Evolutionary conservation across 2,797 vertebrate species (phyloP).

Genomic region (Centropyge bicolor): DNA sequence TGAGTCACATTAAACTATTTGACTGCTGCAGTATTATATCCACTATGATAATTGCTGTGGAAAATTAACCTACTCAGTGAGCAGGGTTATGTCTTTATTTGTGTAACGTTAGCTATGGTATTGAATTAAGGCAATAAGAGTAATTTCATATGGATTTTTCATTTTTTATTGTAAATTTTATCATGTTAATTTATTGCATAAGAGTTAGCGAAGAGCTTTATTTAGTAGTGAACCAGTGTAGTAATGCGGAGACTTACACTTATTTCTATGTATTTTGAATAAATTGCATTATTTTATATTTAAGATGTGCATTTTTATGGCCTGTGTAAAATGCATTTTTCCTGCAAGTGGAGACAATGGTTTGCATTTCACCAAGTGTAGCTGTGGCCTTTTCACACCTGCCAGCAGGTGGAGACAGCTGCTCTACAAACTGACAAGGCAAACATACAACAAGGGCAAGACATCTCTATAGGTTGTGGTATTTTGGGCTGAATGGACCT

Average conservation of each 20-base stretch:
- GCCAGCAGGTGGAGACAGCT: slow-evolving; percentile 64
- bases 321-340: slow-evolving; percentile 1
- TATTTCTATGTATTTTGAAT: background rate
- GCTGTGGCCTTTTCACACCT: background rate
- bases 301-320: background rate
- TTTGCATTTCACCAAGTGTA: background rate
- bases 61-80: too few species aligned
- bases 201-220: background rate
- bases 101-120: background rate
- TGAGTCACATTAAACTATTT: background rate
- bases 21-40: background rate
- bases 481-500: slow-evolving; percentile 64
- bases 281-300: background rate
- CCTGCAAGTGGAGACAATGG: background rate
- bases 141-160: background rate
- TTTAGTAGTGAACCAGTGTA: background rate
- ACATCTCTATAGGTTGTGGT: slow-evolving; percentile 57
- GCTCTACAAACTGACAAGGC: slow-evolving; percentile 26
- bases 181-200: background rate
- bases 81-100: background rate
- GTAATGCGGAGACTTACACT: too few species aligned
- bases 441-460: slow-evolving; percentile 44
- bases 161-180: background rate
- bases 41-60: background rate
- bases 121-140: background rate